phyloP scores from a whole-genome alignment of 2,888 invertebrate species.

The Myopa tessellatipennis region DNA sequence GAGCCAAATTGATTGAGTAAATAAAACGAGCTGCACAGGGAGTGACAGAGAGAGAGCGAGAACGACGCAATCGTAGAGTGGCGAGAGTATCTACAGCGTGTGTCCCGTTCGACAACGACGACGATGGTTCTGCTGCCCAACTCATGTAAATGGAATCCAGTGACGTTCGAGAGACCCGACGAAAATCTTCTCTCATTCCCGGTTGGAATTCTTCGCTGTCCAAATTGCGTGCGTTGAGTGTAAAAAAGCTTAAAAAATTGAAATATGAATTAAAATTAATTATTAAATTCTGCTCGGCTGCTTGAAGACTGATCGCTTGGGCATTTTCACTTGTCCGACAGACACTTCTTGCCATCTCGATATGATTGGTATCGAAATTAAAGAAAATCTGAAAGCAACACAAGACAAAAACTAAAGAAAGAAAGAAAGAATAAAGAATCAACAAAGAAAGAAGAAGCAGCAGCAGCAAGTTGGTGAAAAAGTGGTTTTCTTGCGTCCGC shows the following conservation, averaged over 20 bases:
- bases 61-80: too few relatives aligned
- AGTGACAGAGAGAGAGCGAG: too few relatives aligned
- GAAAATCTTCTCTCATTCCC: constrained; percentile 51
- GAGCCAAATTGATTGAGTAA: too few relatives aligned
- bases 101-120: not conserved
- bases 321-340: too few relatives aligned
- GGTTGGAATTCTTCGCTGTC: constrained; percentile 47
- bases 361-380: too few relatives aligned
- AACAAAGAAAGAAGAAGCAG: constrained; percentile 6
- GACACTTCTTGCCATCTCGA: too few relatives aligned
- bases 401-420: not conserved
- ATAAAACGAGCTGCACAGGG: too few relatives aligned
- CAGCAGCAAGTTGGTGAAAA: constrained; percentile 24
- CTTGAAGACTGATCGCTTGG: too few relatives aligned
- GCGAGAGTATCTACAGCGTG: not conserved
- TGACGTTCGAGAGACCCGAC: constrained; percentile 48
- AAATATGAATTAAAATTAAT: constrained; percentile 28
- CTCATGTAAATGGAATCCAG: constrained; percentile 51
- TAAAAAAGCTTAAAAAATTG: constrained; percentile 21
- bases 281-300: too few relatives aligned
- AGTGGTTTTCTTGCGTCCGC: constrained; percentile 30
- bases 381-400: too few relatives aligned
- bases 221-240: constrained; percentile 29
- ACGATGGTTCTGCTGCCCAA: constrained; percentile 45
- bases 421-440: not conserved